These are phyloP conservation scores for Dryobates pubescens DNA, from an alignment of 2,797 vertebrate genomes.

Conservation along the genomic window DNA sequence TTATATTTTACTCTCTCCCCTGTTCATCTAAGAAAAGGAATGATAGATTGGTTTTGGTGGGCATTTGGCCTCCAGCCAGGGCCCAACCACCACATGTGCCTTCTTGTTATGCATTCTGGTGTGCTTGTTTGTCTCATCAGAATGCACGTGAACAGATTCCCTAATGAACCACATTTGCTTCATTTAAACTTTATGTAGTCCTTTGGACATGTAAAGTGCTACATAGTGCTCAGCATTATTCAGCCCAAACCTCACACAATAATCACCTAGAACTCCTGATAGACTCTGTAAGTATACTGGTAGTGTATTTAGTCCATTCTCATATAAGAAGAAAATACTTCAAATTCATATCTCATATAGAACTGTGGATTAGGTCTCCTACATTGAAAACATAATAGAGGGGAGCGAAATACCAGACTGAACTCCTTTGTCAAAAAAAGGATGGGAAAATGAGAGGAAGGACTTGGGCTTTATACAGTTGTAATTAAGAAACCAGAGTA, in stretches of 20 bases:
- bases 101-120: not conserved
- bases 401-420: not conserved
- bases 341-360: not conserved
- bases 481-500: not conserved
- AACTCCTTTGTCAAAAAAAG: not conserved
- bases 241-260: not conserved
- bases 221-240: not conserved
- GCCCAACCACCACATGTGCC: too few relatives aligned
- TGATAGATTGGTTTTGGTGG: too few relatives aligned
- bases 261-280: not conserved
- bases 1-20: too few relatives aligned
- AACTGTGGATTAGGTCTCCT: not conserved
- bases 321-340: not conserved
- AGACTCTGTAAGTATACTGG: not conserved
- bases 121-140: not conserved
- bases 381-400: not conserved
- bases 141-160: not conserved
- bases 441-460: not conserved
- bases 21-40: too few relatives aligned
- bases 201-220: not conserved
- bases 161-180: slow-evolving; percentile 20
- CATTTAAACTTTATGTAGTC: not conserved
- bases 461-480: not conserved
- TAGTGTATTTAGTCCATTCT: not conserved
- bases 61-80: too few relatives aligned